Evolutionary conservation across 2,797 vertebrate genomes (phyloP).

Genomic region (Periophthalmus magnuspinnatus): DNA sequence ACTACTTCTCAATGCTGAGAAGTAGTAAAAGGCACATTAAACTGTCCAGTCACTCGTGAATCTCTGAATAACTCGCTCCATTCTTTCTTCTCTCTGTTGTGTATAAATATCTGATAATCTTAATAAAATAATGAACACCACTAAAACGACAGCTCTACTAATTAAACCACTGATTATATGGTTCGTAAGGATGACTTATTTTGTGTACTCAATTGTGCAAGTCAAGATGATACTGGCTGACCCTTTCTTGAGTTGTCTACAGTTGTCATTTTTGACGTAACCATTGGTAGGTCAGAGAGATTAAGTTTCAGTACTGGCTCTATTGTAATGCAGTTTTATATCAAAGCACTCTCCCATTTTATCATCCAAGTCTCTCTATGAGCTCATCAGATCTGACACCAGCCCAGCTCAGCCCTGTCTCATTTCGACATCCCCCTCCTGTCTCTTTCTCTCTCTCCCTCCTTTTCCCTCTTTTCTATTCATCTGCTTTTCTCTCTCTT

Average conservation of each 20-base stretch:
- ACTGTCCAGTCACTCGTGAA: too few species aligned
- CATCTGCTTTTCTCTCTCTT: not conserved
- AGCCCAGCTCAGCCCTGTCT: slow-evolving; percentile 3
- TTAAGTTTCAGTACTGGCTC: slow-evolving; percentile 12
- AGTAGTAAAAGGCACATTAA: too few species aligned
- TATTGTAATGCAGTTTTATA: slow-evolving; percentile 39
- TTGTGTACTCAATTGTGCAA: not conserved
- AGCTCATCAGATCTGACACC: slow-evolving; percentile 22
- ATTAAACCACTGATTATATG: too few species aligned
- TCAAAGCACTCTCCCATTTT: slow-evolving; percentile 40
- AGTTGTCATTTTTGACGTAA: slow-evolving; percentile 5
- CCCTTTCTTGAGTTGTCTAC: not conserved
- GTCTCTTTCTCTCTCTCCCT: not conserved
- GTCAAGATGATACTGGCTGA: not conserved
- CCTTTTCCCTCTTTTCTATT: too few species aligned
- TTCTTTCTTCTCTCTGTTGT: too few species aligned
- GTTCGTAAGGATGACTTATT: too few species aligned
- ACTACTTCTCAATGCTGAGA: too few species aligned
- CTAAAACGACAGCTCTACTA: too few species aligned
- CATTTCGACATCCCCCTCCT: not conserved
- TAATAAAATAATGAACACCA: too few species aligned
- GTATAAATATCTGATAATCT: too few species aligned
- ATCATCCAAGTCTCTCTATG: slow-evolving; percentile 28
- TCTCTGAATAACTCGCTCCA: too few species aligned
- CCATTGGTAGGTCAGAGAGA: not conserved